Base-by-base conservation (phyloP, 2,888 invertebrate genomes). In the Anoplius nigerrimus region DNA sequence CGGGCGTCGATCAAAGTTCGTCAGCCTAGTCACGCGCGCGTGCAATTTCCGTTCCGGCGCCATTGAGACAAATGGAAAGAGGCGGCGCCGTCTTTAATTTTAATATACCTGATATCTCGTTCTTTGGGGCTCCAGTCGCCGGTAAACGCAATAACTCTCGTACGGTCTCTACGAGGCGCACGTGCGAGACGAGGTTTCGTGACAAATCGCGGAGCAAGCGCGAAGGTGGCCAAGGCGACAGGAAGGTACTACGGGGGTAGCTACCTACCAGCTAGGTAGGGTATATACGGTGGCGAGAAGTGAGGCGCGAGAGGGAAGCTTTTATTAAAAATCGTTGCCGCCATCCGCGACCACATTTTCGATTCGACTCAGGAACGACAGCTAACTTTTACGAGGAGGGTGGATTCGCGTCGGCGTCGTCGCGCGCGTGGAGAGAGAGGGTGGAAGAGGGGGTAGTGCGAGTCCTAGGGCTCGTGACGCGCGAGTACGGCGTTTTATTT, bases 241-340 rank as follows among this genome's bases (percentile, higher is more conserved):
- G 11, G 34, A n/a, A n/a, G 42, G 43, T 43, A 43, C n/a, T 34
- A 34, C 1, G 34, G 34, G 34, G 11, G 34, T 8, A 34, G n/a
- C n/a, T n/a, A n/a, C n/a, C 43, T 11, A 11, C 43, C n/a, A n/a
- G 21, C 8, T 42, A 34, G 24, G 24, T 13, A 54, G 34, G 34
- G 16, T 18, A 34, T 11, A 53, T n/a, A 16, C 2, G 34, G 11
- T n/a, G 34, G 34, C 34, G 11, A 6, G 34, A 13, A 34, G 34
- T 13, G 34, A 34, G 34, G n/a, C 11, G 34, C 34, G 4, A 51
- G 21, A 34, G 6, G 34, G 34, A 34, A 34, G 48, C n/a, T 72
- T 72, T 72, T 72, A 72, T 69, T 73, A 73, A 73, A 73, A 72
- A 73, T 69, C 65, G 60, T 73, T 68, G 60, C 27, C 60, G 42